Percentiles rank a stretch among this genome's conserved stretches.
Evolutionary conservation across 2,113 vertebrate species (phyloP).

Genomic region (Rattus norvegicus): DNA sequence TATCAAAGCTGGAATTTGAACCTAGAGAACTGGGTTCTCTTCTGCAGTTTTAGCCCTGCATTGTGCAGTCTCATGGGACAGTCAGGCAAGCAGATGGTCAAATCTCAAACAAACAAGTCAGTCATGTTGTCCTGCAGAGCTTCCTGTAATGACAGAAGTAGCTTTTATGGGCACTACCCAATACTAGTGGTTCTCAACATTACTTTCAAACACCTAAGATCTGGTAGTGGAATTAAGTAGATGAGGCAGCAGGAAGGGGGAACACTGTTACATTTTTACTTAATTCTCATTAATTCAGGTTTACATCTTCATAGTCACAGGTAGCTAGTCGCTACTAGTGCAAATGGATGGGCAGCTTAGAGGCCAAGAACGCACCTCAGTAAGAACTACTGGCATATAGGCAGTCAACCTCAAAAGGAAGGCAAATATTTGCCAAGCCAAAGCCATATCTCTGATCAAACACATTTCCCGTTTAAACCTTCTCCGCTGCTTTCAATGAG

Average conservation of each 20-base stretch:
- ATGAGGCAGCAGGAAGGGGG: not conserved
- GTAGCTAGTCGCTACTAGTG: not conserved
- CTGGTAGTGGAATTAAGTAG: not conserved
- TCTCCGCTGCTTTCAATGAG: not conserved
- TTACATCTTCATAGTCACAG: not conserved
- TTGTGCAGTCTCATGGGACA: not conserved
- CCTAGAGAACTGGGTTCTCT: not conserved
- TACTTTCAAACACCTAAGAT: not conserved
- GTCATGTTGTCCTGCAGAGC: not conserved
- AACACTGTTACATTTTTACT: not conserved
- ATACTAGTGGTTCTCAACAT: not conserved
- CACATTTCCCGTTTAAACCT: not conserved
- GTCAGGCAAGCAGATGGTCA: not conserved
- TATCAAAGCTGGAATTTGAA: not conserved
- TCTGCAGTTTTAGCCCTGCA: not conserved
- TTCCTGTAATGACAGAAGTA: not conserved
- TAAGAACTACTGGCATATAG: not conserved
- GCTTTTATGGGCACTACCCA: no score
- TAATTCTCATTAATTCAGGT: not conserved
- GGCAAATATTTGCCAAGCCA: constrained; percentile 26
- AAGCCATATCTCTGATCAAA: not conserved
- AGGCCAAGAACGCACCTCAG: not conserved
- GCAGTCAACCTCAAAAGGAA: not conserved
- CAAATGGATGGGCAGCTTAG: not conserved
- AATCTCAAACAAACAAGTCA: not conserved